Evolutionary conservation across 1,140 invertebrate genomes (phyloP).

Genomic region (Diabrotica undecimpunctata): DNA sequence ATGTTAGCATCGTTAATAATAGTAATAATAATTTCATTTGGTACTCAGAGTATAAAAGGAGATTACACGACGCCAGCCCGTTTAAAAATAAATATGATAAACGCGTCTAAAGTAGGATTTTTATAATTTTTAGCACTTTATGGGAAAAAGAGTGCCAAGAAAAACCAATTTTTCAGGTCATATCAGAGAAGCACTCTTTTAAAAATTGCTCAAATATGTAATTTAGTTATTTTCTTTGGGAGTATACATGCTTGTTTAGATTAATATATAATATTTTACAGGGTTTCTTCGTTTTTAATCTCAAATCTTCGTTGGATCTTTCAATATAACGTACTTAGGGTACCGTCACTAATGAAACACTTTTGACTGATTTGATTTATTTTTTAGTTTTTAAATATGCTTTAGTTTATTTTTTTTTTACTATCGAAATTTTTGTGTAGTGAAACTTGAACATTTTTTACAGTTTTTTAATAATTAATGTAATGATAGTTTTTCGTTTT

Average conservation of each 20-base stretch:
- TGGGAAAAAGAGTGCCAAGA: slow-evolving; percentile 11
- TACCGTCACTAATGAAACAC: no score
- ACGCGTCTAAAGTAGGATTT: slow-evolving; percentile 30
- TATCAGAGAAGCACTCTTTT: background rate
- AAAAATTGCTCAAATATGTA: background rate
- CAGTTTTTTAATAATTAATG: no score
- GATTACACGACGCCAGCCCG: slow-evolving; percentile 33
- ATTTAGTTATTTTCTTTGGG: background rate
- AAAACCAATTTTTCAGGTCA: slow-evolving; percentile 3
- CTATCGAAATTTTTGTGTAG: no score
- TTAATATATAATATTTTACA: no score
- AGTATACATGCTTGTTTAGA: background rate
- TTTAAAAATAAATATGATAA: slow-evolving; percentile 38
- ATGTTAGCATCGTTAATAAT: slow-evolving; percentile 46
- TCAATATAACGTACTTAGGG: no score
- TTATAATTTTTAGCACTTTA: slow-evolving; percentile 35
- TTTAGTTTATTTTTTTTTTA: no score
- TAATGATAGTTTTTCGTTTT: no score
- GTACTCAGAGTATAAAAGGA: slow-evolving; percentile 34
- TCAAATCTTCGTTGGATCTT: no score
- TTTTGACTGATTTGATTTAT: no score
- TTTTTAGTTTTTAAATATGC: no score
- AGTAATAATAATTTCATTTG: slow-evolving; percentile 45
- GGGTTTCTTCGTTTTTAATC: no score
- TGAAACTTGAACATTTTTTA: no score